Evolutionary conservation across 2,888 invertebrate species (phyloP), one percentile per base, ranked within the genome.

Genomic region (Limenitis camilla): DNA sequence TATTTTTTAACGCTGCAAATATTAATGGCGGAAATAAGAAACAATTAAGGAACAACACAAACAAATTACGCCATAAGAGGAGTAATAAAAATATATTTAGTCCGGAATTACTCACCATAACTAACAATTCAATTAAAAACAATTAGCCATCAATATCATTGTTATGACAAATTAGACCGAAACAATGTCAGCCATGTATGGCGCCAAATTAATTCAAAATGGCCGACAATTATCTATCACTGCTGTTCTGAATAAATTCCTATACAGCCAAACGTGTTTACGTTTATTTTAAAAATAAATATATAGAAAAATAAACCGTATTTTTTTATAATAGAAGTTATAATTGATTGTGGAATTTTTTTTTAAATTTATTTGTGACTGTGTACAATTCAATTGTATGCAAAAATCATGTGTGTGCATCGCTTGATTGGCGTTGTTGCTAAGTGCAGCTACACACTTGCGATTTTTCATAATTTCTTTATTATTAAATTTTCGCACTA

Each of bases 201-300:
- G 75, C 71, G 69, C 69, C 71, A 73, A 53, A 71, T 66, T 54
- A 31, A 59, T 61, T 70, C 63, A 78, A 79, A 70, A 81, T 81
- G 81, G 81, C 75, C 65, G 75, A 74, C 80, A 79, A 81, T 80
- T 80, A 81, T 67, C 65, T 67, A 64, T 55, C 63, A 65, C 69
- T 66, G 70, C 67, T 72, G 66, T 61, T 61, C 49, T 39, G 53
- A 49, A 56, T 58, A 53, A 59, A 55, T 51, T 49, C 50, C 42
- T 49, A 29, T 53, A 56, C 49, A 55, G 43, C 46, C 53, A 33
- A 40, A 8, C 27, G 35, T 33, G 35, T 28, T 35, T 28, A 42
- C 4, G n/a, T n/a, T 35, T 35, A 39, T 49, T 30, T 32, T 30
- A 46, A 49, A 19, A 38, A 39, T 36, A 9, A 28, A 33, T 31